Base-by-base conservation (phyloP, 2,888 invertebrate species). In the Myopa testacea region DNA sequence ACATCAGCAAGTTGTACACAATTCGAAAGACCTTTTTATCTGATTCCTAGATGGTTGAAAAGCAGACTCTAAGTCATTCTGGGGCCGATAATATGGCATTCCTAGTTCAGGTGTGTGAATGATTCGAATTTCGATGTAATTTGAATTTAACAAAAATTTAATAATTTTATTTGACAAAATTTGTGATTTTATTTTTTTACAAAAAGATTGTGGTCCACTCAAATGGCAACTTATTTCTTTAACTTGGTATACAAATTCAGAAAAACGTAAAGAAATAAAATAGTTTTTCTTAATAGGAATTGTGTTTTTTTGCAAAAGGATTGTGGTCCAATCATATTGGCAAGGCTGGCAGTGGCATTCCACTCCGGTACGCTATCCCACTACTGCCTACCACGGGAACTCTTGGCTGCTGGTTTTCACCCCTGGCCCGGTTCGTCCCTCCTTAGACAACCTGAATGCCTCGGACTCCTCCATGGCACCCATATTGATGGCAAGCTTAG, bases 381-480 rank as follows among this genome's bases (percentile, higher is more conserved):
- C 96, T 96, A 97, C 97, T 96, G 96, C 95, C 92, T 94, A 93
- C 96, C 96, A 95, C 96, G 96, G 96, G 93, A 95, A 95, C 96
- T 98, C 96, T 97, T 97, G 96, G 96, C 96, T 98, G 97, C 97
- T 97, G 95, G 94, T 96, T 97, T 96, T 95, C 97, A 96, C 95
- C 95, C 94, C 97, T 97, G 96, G 96, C 96, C 97, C 97, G 95
- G 92, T 97, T 91, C 97, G 94, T 95, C 95, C 94, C 96, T 96
- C 97, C 93, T 97, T 96, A 95, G 93, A 93, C 92, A 95, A 98
- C 97, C 95, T 95, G 95, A 94, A 91, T 90, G 89, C 91, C 92
- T 91, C 88, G 89, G 93, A 94, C 93, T 97, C 96, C 96, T 93
- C 94, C 93, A 90, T 92, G 93, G 91, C 91, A 91, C 92, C 96